phyloP scores from a whole-genome alignment of 2,888 invertebrate species.

The Eretmocerus hayati region DNA sequence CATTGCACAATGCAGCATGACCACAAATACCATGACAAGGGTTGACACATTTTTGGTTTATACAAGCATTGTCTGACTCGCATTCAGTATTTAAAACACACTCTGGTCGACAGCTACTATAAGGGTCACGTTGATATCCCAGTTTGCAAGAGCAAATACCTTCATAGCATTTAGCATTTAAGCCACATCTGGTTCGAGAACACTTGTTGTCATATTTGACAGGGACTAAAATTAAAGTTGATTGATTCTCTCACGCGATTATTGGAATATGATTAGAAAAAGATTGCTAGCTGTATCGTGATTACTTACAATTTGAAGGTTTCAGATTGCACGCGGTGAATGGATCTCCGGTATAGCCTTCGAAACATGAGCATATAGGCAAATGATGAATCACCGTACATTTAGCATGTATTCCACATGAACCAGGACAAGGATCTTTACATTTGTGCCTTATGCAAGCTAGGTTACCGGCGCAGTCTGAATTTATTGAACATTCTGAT shows the following conservation, averaged over 20 bases:
- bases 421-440: slow-evolving; percentile 76
- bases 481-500: slow-evolving; percentile 68
- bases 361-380: slow-evolving; percentile 76
- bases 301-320: slow-evolving; percentile 38
- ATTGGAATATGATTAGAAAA: too few species aligned
- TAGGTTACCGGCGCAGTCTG: slow-evolving; percentile 62
- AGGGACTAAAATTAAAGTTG: too few species aligned
- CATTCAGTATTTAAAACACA: slow-evolving; percentile 62
- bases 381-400: slow-evolving; percentile 77
- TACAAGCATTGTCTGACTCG: slow-evolving; percentile 57
- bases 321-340: slow-evolving; percentile 65
- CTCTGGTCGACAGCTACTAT: slow-evolving; percentile 63
- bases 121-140: slow-evolving; percentile 54
- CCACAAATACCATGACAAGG: slow-evolving; percentile 69
- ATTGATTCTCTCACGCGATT: too few species aligned
- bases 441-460: slow-evolving; percentile 74
- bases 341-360: slow-evolving; percentile 76
- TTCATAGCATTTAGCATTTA: slow-evolving; percentile 56
- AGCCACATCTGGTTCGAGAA: slow-evolving; percentile 62
- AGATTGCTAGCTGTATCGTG: too few species aligned
- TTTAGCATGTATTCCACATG: slow-evolving; percentile 72
- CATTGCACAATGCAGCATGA: slow-evolving; percentile 61
- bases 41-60: slow-evolving; percentile 60
- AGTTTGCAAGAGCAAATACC: slow-evolving; percentile 49
- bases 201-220: slow-evolving; percentile 39